Evolutionary conservation across 2,797 vertebrate genomes (phyloP).

Genomic region (Sebastolobus alascanus): DNA sequence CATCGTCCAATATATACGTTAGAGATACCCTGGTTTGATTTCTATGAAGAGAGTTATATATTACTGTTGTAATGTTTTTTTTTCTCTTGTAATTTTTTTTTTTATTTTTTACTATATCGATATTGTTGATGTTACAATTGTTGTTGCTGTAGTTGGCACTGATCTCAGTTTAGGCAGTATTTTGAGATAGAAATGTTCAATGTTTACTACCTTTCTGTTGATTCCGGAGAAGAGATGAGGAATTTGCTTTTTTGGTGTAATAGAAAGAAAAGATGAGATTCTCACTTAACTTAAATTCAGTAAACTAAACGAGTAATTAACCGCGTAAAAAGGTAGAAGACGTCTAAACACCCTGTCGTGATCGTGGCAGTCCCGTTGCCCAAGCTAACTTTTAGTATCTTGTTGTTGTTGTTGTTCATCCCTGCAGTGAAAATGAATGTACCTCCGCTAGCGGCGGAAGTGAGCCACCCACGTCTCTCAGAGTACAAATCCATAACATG

Average conservation of each 20-base stretch:
- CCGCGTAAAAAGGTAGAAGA: constrained; percentile 55
- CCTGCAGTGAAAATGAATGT: constrained; percentile 81
- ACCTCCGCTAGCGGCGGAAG: constrained; percentile 58
- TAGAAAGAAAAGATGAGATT: constrained; percentile 53
- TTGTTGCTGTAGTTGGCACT: constrained; percentile 86
- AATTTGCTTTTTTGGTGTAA: constrained; percentile 54
- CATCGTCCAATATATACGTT: constrained; percentile 91
- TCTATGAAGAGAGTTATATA: constrained; percentile 90
- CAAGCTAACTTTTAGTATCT: constrained; percentile 61
- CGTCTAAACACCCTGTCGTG: constrained; percentile 55
- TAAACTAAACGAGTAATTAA: constrained; percentile 62
- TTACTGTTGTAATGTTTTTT: constrained; percentile 70
- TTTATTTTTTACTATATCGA: constrained; percentile 78
- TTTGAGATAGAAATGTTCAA: constrained; percentile 72
- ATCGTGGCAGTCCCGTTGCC: constrained; percentile 66
- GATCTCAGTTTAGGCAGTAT: constrained; percentile 79
- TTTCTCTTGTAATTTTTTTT: constrained; percentile 68
- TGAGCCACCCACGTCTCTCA: constrained; percentile 57
- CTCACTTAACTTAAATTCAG: constrained; percentile 58
- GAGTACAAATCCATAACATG: constrained; percentile 53
- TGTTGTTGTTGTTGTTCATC: constrained; percentile 53
- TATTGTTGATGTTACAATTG: constrained; percentile 85
- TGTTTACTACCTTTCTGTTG: constrained; percentile 80
- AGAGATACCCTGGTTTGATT: constrained; percentile 91
- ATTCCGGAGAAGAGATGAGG: constrained; percentile 69